These are phyloP conservation scores for Quadroppia sp. DNA, from an alignment of 2,888 invertebrate genomes.

Conservation along the genomic window DNA sequence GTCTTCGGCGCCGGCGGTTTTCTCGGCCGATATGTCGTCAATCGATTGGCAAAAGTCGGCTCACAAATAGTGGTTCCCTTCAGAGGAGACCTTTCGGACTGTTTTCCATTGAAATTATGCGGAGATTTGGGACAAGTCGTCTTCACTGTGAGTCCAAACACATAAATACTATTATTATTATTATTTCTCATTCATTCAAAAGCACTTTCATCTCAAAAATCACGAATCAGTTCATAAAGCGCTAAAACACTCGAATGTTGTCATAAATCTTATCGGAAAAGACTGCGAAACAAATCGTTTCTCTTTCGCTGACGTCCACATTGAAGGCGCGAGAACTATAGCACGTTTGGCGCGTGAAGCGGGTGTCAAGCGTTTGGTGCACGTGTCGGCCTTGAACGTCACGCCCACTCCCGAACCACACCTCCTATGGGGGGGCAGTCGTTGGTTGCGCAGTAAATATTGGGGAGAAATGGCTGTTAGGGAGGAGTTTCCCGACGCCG, in stretches of 20 bases:
- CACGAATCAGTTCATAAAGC: constrained; percentile 74
- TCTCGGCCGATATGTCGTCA: constrained; percentile 79
- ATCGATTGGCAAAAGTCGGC: constrained; percentile 62
- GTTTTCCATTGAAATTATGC: constrained; percentile 69
- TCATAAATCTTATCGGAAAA: constrained; percentile 86
- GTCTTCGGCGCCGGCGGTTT: constrained; percentile 91
- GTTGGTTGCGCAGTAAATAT: constrained; percentile 72
- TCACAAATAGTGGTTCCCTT: constrained; percentile 84
- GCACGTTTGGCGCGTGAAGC: constrained; percentile 69
- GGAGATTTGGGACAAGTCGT: constrained; percentile 95
- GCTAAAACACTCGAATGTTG: constrained; percentile 92
- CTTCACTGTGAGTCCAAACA: constrained; percentile 62
- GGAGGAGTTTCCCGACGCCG: constrained; percentile 92
- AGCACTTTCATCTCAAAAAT: constrained; percentile 76
- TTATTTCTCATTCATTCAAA: no score
- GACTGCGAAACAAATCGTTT: constrained; percentile 88
- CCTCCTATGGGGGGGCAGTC: constrained; percentile 68
- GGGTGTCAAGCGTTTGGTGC: constrained; percentile 87
- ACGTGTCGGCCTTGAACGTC: constrained; percentile 82
- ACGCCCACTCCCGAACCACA: constrained; percentile 64
- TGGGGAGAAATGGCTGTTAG: constrained; percentile 82
- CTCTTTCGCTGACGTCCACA: constrained; percentile 77
- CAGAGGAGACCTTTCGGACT: constrained; percentile 76
- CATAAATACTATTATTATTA: no score
- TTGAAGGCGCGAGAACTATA: constrained; percentile 73